These are phyloP conservation scores for Lagenorhynchus albirostris DNA, from an alignment of 2,113 vertebrate genomes.

Conservation along the genomic window DNA sequence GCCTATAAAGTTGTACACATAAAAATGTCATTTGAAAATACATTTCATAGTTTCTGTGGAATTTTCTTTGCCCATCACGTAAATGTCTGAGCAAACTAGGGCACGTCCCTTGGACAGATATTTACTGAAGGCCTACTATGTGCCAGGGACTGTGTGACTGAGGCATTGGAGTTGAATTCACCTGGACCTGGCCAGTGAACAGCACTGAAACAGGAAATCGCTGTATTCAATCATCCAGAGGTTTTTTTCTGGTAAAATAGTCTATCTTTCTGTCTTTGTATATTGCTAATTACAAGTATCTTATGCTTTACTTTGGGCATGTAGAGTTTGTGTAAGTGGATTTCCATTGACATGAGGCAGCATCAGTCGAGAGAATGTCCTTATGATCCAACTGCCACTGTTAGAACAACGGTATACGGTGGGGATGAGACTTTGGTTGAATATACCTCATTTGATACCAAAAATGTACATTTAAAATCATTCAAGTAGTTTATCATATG, in stretches of 20 bases:
- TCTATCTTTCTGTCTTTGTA: neutral
- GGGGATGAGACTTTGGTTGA: neutral
- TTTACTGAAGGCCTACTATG: neutral
- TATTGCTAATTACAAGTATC: neutral
- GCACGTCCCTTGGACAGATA: neutral
- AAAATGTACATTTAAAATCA: conserved; percentile 21
- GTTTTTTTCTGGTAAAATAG: neutral
- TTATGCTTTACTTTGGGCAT: neutral
- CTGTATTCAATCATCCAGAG: neutral
- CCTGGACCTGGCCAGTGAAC: neutral
- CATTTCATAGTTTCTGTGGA: neutral
- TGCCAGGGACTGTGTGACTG: neutral
- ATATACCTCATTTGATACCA: neutral
- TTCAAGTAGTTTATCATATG: conserved; percentile 17
- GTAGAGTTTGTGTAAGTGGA: neutral
- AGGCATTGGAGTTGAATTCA: neutral
- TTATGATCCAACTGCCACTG: neutral
- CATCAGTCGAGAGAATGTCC: conserved; percentile 1
- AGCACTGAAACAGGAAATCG: neutral
- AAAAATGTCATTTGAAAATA: conserved; percentile 34
- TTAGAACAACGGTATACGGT: neutral
- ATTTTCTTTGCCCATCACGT: neutral
- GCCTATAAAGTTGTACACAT: neutral
- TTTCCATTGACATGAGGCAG: conserved; percentile 25
- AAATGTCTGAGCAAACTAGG: neutral